Evolutionary conservation across 2,888 invertebrate species (phyloP).

Genomic region (Watsonalla binaria): DNA sequence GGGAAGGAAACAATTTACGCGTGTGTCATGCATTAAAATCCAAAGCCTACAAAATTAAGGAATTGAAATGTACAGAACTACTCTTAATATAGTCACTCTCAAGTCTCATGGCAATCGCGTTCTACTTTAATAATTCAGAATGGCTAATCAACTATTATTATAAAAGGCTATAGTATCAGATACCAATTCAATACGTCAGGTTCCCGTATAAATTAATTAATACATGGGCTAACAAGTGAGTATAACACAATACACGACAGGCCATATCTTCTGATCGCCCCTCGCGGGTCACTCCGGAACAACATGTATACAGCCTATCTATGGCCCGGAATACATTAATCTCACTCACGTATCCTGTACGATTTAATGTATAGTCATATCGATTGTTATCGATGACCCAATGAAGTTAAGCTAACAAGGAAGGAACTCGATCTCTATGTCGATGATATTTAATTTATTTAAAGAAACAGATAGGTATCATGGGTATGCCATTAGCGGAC

Average conservation of each 20-base stretch:
- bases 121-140: no score
- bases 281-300: constrained; percentile 16
- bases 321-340: constrained; percentile 48
- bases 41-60: no score
- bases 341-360: constrained; percentile 27
- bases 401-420: neutral
- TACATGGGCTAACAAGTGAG: constrained; percentile 8
- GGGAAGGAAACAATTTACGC: no score
- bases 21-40: no score
- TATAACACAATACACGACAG: constrained; percentile 16
- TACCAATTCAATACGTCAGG: constrained; percentile 12
- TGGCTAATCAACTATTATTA: constrained; percentile 2
- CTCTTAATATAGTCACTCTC: no score
- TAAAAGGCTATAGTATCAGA: constrained; percentile 1
- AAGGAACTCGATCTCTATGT: no score
- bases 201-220: neutral
- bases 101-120: no score
- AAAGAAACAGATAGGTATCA: no score
- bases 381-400: constrained; percentile 2
- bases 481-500: no score
- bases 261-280: constrained; percentile 22
- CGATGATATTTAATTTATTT: no score
- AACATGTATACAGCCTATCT: constrained; percentile 33
- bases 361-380: constrained; percentile 18
- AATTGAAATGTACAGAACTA: no score